Evolutionary conservation across 2,113 vertebrate species (phyloP).

Genomic region (Cyanistes caeruleus): DNA sequence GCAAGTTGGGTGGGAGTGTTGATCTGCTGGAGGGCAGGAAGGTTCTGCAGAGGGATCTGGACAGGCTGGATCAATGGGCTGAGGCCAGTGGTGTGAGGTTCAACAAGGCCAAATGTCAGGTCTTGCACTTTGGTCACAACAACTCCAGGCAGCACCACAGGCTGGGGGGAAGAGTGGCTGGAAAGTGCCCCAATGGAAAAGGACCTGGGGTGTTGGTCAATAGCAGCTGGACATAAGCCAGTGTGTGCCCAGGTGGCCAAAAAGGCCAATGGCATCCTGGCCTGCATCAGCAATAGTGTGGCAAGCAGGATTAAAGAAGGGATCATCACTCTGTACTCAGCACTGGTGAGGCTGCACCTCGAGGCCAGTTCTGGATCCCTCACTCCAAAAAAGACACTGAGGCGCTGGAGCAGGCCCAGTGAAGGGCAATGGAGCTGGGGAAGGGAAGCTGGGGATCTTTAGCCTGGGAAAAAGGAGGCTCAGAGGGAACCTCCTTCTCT

Average conservation of each 20-base stretch:
- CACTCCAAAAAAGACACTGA: background rate
- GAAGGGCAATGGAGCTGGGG: background rate
- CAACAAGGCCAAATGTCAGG: rapidly evolving
- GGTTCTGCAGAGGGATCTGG: background rate
- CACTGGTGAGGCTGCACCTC: background rate
- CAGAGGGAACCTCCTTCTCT: background rate
- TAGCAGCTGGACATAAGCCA: background rate
- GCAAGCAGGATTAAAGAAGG: background rate
- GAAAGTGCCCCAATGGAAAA: rapidly evolving
- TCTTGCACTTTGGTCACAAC: background rate
- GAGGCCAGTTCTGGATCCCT: background rate
- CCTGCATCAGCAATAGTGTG: background rate
- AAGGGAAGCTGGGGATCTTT: background rate
- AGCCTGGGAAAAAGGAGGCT: background rate
- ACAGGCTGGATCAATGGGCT: background rate
- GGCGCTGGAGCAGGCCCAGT: background rate
- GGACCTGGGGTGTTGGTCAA: background rate
- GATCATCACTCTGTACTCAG: background rate
- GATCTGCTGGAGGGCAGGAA: background rate
- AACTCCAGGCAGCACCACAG: background rate
- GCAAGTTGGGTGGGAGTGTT: background rate
- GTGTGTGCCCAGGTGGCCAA: background rate
- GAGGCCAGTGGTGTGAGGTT: background rate
- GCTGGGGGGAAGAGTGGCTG: background rate
- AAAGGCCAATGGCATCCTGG: background rate